Percentiles rank a stretch among this genome's conserved stretches.
Evolutionary conservation across 2,797 vertebrate genomes (phyloP).

Genomic region (Gadopsis bispinosus): DNA sequence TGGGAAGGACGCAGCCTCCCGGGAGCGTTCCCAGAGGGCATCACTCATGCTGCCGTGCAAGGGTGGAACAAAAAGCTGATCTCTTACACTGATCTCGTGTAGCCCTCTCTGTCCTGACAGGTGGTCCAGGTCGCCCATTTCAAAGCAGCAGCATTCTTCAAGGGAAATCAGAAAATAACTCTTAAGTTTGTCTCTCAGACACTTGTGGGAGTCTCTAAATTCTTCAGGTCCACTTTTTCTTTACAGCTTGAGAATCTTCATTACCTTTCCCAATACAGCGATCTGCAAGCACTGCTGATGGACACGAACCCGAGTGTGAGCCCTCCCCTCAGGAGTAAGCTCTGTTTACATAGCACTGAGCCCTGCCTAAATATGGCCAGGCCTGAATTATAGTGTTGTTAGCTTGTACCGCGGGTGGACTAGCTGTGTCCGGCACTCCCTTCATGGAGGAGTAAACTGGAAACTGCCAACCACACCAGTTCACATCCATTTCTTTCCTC

Average conservation of each 20-base stretch:
- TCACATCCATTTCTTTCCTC: slow-evolving; percentile 66
- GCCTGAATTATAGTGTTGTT: slow-evolving; percentile 74
- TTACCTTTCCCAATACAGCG: slow-evolving; percentile 41
- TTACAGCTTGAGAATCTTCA: slow-evolving; percentile 25
- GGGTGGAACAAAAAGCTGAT: slow-evolving; percentile 23
- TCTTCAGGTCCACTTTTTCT: slow-evolving; percentile 17
- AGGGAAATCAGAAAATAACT: slow-evolving; percentile 8
- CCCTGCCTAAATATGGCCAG: slow-evolving; percentile 83
- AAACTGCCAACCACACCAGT: slow-evolving; percentile 17
- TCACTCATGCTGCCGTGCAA: slow-evolving; percentile 70
- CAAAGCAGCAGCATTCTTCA: slow-evolving; percentile 31
- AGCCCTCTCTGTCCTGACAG: slow-evolving; percentile 33
- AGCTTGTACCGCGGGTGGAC: slow-evolving; percentile 48
- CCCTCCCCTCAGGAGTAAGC: slow-evolving; percentile 70
- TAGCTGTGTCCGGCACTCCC: slow-evolving; percentile 29
- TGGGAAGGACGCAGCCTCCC: slow-evolving; percentile 46
- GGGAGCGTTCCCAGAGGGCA: slow-evolving; percentile 43
- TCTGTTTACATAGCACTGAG: slow-evolving; percentile 81
- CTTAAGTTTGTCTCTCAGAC: slow-evolving; percentile 2
- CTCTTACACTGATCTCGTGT: slow-evolving; percentile 21
- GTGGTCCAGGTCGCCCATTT: slow-evolving; percentile 54
- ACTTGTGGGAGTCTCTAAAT: slow-evolving; percentile 16
- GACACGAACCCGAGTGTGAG: slow-evolving; percentile 74
- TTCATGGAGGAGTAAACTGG: slow-evolving; percentile 45
- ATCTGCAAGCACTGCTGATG: slow-evolving; percentile 64